Percentiles rank a stretch among this genome's conserved stretches.
Evolutionary conservation across 2,797 vertebrate species (phyloP).

Genomic region (Gymnocypris eckloni): DNA sequence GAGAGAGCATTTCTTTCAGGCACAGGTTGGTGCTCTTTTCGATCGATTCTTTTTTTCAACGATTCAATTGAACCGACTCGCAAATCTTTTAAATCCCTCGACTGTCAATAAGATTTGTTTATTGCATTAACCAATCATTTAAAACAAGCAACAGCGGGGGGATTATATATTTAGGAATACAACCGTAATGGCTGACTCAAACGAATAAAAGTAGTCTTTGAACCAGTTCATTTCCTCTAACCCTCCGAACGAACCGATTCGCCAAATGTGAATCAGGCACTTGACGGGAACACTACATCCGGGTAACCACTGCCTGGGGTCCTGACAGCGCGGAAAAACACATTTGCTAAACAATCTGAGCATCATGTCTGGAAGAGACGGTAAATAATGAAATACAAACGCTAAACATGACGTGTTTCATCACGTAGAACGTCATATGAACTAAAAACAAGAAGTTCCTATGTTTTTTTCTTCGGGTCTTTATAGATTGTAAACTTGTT

Average conservation of each 20-base stretch:
- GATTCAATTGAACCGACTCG: slow-evolving; percentile 13
- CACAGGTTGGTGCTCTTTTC: not conserved
- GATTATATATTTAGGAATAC: not conserved
- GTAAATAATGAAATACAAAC: slow-evolving; percentile 61
- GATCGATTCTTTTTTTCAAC: not conserved
- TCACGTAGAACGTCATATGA: not conserved
- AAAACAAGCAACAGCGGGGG: not conserved
- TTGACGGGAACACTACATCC: slow-evolving; percentile 56
- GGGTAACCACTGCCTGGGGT: slow-evolving; percentile 61
- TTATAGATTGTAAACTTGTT: not conserved
- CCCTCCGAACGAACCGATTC: not conserved
- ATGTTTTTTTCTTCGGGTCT: too few relatives aligned
- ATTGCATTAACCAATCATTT: not conserved
- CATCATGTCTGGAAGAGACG: slow-evolving; percentile 82
- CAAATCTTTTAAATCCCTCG: not conserved
- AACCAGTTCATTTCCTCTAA: not conserved
- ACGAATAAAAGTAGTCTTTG: not conserved
- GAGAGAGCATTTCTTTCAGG: slow-evolving; percentile 37
- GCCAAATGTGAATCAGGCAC: slow-evolving; percentile 60
- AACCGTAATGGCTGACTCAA: not conserved
- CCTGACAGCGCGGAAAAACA: slow-evolving; percentile 62
- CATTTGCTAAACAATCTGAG: not conserved
- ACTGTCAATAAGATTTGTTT: too few relatives aligned
- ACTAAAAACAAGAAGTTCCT: not conserved
- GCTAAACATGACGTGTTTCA: not conserved